A percentile compares a stretch with the other conserved stretches of the same genome.
phyloP scores from a whole-genome alignment of 2,797 vertebrate species.

The Pseudocheirus occidentalis region DNA sequence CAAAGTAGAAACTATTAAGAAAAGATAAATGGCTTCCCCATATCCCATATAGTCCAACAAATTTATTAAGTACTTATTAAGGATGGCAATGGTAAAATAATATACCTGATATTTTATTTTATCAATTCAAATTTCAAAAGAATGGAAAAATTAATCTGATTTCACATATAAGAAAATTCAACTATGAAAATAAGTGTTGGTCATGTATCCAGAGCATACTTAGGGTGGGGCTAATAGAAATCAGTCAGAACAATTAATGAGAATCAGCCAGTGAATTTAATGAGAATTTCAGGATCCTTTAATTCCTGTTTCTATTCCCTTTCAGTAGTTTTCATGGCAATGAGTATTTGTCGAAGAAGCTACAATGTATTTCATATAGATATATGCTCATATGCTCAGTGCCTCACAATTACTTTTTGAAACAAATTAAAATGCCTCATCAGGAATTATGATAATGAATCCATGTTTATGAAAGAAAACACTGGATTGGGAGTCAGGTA shows the following conservation, averaged over 20 bases:
- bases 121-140: slow-evolving; percentile 35
- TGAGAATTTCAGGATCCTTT: slow-evolving; percentile 26
- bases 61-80: slow-evolving; percentile 34
- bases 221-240: slow-evolving; percentile 1
- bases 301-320: background rate
- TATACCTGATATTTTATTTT: slow-evolving; percentile 24
- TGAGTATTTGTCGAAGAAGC: background rate
- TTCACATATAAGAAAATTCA: slow-evolving; percentile 9
- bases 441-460: background rate
- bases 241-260: background rate
- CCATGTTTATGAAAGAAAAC: background rate
- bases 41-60: slow-evolving; percentile 7
- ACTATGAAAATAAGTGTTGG: slow-evolving; percentile 24
- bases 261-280: background rate
- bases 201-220: background rate
- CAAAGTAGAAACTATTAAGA: slow-evolving; percentile 25
- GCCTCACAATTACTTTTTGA: background rate
- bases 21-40: slow-evolving; percentile 45
- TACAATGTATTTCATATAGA: background rate
- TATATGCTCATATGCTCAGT: background rate
- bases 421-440: background rate
- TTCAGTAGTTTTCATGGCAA: background rate
- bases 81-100: slow-evolving; percentile 32
- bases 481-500: background rate
- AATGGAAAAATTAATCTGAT: background rate